Percentiles rank a stretch among this genome's conserved stretches.
Conservation (phyloP, 2,797 vertebrate genomes). For the Decapterus maruadsi region DNA sequence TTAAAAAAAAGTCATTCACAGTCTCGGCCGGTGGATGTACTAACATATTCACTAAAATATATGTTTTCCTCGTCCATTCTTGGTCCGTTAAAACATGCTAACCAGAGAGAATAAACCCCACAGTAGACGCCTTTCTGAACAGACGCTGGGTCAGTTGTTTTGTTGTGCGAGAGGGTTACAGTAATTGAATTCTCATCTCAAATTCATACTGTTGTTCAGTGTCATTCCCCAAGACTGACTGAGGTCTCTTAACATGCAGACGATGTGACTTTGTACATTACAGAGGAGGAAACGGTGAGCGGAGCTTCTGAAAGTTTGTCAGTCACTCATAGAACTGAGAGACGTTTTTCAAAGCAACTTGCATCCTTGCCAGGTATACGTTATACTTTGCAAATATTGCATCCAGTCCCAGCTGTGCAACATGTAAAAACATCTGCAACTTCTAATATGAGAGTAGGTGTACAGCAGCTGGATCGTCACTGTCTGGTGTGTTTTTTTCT, state of each 20-base stretch:
- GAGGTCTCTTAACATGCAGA: background rate
- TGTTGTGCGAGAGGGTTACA: no score
- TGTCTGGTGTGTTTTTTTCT: background rate
- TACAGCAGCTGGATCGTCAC: background rate
- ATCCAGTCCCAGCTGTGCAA: background rate
- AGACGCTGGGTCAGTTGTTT: no score
- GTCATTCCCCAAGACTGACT: background rate
- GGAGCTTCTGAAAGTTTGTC: background rate
- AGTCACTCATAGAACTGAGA: background rate
- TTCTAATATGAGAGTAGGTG: background rate
- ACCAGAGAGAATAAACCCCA: no score
- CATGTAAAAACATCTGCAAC: background rate
- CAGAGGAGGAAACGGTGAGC: background rate
- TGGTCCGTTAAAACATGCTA: no score
- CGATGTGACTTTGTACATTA: background rate
- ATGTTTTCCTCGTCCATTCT: no score
- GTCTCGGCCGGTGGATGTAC: no score
- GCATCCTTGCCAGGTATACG: no score
- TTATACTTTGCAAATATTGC: background rate
- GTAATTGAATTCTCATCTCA: no score
- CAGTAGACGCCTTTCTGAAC: no score
- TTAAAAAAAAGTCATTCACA: no score
- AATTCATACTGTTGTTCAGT: background rate
- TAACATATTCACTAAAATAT: no score
- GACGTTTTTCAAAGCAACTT: background rate